A percentile compares a stretch with the other conserved stretches of the same genome.
Evolutionary conservation across 2,888 invertebrate species (phyloP).

Genomic region (Tachina lurida): DNA sequence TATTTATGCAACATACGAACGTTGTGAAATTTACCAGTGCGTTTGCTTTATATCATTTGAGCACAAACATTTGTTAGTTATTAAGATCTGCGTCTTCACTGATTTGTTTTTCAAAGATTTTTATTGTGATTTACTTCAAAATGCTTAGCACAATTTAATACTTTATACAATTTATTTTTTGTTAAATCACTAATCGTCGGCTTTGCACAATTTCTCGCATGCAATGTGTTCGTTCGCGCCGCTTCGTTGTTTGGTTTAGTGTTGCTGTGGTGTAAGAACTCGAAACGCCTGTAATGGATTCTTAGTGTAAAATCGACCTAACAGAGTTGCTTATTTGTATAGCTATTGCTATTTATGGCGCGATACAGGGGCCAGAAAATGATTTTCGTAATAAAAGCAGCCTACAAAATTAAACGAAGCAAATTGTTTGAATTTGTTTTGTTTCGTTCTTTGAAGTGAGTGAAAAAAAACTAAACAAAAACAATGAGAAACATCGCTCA

Average conservation of each 20-base stretch:
- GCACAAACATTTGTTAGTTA: neutral
- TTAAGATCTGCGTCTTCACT: neutral
- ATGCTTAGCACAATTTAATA: constrained; percentile 17
- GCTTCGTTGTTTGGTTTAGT: constrained; percentile 67
- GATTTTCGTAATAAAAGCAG: too few species aligned
- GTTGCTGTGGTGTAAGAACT: constrained; percentile 26
- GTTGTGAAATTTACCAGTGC: constrained; percentile 41
- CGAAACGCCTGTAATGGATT: neutral
- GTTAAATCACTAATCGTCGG: constrained; percentile 48
- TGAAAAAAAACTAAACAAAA: too few species aligned
- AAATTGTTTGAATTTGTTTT: too few species aligned
- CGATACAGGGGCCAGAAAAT: too few species aligned
- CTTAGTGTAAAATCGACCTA: constrained; percentile 35
- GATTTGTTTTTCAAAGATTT: constrained; percentile 4
- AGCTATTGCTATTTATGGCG: too few species aligned
- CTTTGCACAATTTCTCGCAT: constrained; percentile 51
- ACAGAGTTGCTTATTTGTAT: constrained; percentile 9
- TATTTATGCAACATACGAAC: constrained; percentile 50
- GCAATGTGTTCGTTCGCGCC: constrained; percentile 63
- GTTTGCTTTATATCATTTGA: neutral
- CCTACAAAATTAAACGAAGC: too few species aligned
- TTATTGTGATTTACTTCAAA: constrained; percentile 1
- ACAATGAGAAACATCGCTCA: too few species aligned
- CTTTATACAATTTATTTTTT: constrained; percentile 32
- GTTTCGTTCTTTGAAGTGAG: too few species aligned